Evolutionary conservation across 2,113 vertebrate genomes (phyloP), one percentile per base, ranked within the genome.

Genomic region (Podilymbus podiceps): DNA sequence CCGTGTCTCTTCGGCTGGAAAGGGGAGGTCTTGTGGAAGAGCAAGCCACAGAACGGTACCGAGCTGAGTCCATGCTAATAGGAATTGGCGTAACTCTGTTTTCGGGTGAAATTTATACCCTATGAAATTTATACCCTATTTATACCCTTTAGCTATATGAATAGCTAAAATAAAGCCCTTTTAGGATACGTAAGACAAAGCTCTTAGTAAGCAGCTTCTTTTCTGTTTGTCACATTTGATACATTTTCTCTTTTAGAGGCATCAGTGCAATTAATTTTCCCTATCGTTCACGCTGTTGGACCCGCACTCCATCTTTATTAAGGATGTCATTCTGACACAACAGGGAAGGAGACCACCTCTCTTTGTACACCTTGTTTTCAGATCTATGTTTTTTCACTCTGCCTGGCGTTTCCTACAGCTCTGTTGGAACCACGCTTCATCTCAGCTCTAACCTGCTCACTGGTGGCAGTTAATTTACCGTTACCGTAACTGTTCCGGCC

Each of bases 81-180:
- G 33, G 27, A 79, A 25, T 20, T 46, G 46, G n/a, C 23, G 2
- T 30, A 6, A 20, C 14, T 59, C 46, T 77, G 11, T 14, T 84
- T 49, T 35, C 24, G 17, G 20, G 21, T 49, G 20, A 42, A 42
- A 55, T n/a, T 17, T 47, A 15, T 63, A n/a, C 55, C 33, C 47
- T 67, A 3, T 0, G 2, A 42, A 42, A 55, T n/a, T 17, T 47
- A 15, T 63, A n/a, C 55, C 33, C 47, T 67, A 3, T 0, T 2
- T 38, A 38, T 38, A 38, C 38, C 38, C 38, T 38, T 38, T 38
- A 38, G 38, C 38, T 38, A 38, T 38, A 21, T n/a, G 28, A 23
- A 31, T 35, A 60, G n/a, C n/a, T 69, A 7, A 76, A 77, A 15
- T 18, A 49, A 55, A 4, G 15, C 38, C 53, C 4, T 38, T 50